Evolutionary conservation across 1,140 invertebrate genomes (phyloP), one percentile per base, ranked within the genome.

Genomic region (Scaptomyza hsui): DNA sequence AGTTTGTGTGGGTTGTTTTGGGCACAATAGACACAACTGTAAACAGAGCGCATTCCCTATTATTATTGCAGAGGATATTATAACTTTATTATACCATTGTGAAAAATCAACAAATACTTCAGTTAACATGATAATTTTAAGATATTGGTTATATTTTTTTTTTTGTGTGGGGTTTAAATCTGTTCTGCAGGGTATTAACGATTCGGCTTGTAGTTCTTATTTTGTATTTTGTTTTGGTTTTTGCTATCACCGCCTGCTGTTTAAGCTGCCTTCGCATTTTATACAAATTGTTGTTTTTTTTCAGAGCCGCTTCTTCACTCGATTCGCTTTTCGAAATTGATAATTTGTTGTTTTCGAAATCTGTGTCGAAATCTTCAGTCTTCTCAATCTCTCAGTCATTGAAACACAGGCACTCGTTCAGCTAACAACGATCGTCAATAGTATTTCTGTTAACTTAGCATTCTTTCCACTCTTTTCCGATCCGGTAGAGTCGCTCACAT

Each of bases 321-420:
- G 21, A 16, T 42, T 35, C 12, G 32, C 37, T 55, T 57, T 53
- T 68, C 48, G 15, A 63, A 64, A 42, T 52, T 57, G 44, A 41
- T 65, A 71, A 56, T 49, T 78, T 60, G 59, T 7, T 41, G 37
- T 62, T 67, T 35, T 49, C 48, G 9, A 52, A 37, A 39, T 39
- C 12, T 6, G 32, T 32, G 32, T 52, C 45, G 51, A 12, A 56
- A 21, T 64, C 44, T n/a, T 19, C 61, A 32, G 13, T 39, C 32
- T 24, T 16, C 37, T 13, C 29, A 47, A 10, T 55, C 29, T 47
- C 51, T 59, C 16, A 53, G 56, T 83, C 81, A 86, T 80, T 82
- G 24, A 49, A 45, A 53, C 47, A 45, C 9, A 62, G 68, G 57
- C 71, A 47, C 53, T 83, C 79, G 73, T 69, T 45, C 52, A 39